These are phyloP conservation scores for Nowickia ferox DNA, from an alignment of 2,888 invertebrate species.

Conservation along the genomic window DNA sequence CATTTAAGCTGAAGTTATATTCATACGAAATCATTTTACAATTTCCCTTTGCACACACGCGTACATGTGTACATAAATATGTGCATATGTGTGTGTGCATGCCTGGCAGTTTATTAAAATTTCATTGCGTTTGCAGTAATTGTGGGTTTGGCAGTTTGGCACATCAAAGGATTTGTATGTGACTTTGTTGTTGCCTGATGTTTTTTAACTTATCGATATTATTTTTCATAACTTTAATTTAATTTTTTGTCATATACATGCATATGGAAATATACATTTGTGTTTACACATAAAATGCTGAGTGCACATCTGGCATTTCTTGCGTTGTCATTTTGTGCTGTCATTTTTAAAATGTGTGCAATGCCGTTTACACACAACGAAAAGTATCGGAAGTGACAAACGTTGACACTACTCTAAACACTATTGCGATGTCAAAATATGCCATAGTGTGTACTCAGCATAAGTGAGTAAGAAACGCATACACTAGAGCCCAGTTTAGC, in stretches of 20 bases:
- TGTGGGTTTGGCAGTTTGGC: neutral
- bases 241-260: neutral
- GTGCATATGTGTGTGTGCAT: too few species aligned
- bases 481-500: too few species aligned
- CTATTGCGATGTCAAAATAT: too few species aligned
- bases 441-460: too few species aligned
- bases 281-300: neutral
- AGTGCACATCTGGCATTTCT: too few species aligned
- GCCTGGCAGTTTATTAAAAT: neutral
- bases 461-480: too few species aligned
- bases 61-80: neutral
- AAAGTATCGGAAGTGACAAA: too few species aligned
- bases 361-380: too few species aligned
- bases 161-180: neutral
- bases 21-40: neutral
- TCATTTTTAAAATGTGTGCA: too few species aligned
- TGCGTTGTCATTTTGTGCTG: too few species aligned
- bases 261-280: neutral
- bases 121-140: constrained; percentile 18
- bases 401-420: too few species aligned
- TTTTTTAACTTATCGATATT: constrained; percentile 9
- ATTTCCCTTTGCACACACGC: too few species aligned
- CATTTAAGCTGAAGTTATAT: constrained; percentile 49
- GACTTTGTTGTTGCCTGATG: constrained; percentile 11
- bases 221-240: neutral